Evolutionary conservation across 2,797 vertebrate species (phyloP), one percentile per base, ranked within the genome.

Genomic region (Centroberyx gerrardi): DNA sequence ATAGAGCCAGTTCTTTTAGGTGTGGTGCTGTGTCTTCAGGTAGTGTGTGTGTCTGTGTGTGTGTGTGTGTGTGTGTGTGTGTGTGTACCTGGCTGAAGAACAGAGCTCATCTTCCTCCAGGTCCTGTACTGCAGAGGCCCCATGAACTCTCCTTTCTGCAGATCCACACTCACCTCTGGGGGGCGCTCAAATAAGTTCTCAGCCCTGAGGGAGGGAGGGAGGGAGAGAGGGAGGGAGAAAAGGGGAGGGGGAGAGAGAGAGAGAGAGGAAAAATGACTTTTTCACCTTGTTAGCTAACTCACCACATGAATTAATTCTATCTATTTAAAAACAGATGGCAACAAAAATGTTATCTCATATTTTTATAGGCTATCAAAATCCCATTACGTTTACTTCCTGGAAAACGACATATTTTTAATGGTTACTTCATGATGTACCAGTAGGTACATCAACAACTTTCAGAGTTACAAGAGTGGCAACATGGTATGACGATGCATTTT

Each of bases 91-190:
- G 94, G 92, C 68, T 83, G 80, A 56, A 94, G 74, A 48, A 92
- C 38, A 1, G 91, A 87, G 78, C 72, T 82, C 87, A 95, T 93
- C 78, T 90, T 95, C 85, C 90, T 94, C 94, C 94, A 95, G 63
- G 64, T 90, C 44, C 85, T 86, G 85, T 94, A 94, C 85, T 93
- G 93, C 61, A 95, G 78, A 31, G 94, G 94, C 5, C 94, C 94
- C 76, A 94, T 74, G 58, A 86, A 87, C 59, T 92, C 88, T 66
- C 88, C 92, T 2, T 90, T 71, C 77, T 93, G 83, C 74, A 95
- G 81, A 52, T 87, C 90, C 22, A 78, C 77, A 29, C 8, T 40
- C 62, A 92, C 91, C 66, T 89, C 87, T n/a, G 78, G 61, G 31
- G 90, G 92, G n/a, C 48, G 72, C 53, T 92, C 83, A 86, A 94